Percentiles rank a stretch among this genome's conserved stretches.
phyloP scores from a whole-genome alignment of 2,888 invertebrate species.

The Schizaphis graminum region DNA sequence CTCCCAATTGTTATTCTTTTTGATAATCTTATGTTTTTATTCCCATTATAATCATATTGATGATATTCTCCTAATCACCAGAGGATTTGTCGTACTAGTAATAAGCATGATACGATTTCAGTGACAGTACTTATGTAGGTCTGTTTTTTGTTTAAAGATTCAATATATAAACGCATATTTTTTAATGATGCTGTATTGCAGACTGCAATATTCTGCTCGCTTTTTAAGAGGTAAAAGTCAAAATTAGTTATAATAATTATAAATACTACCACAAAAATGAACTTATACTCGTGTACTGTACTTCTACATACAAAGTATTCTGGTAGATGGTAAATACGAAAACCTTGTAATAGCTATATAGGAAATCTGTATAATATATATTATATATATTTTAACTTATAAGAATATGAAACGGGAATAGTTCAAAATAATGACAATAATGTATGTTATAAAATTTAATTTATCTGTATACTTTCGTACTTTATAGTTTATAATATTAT shows the following conservation, averaged over 20 bases:
- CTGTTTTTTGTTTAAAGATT: background rate
- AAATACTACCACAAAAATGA: background rate
- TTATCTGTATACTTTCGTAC: background rate
- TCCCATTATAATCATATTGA: background rate
- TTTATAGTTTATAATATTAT: background rate
- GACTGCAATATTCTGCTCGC: background rate
- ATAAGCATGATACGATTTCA: background rate
- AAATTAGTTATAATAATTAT: background rate
- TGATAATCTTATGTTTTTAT: background rate
- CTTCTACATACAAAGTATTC: background rate
- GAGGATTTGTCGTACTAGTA: background rate
- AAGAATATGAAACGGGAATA: background rate
- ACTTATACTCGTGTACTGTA: background rate
- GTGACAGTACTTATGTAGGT: background rate
- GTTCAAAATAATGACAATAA: background rate
- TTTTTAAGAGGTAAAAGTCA: constrained; percentile 1
- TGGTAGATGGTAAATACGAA: background rate
- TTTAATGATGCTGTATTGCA: background rate
- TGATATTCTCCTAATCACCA: background rate
- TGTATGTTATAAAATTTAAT: background rate
- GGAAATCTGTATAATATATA: no score
- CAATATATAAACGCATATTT: background rate
- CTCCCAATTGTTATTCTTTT: background rate
- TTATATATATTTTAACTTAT: background rate
- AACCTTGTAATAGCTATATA: no score